phyloP scores from a whole-genome alignment of 2,113 vertebrate species.

The Malurus alboscapulatus region DNA sequence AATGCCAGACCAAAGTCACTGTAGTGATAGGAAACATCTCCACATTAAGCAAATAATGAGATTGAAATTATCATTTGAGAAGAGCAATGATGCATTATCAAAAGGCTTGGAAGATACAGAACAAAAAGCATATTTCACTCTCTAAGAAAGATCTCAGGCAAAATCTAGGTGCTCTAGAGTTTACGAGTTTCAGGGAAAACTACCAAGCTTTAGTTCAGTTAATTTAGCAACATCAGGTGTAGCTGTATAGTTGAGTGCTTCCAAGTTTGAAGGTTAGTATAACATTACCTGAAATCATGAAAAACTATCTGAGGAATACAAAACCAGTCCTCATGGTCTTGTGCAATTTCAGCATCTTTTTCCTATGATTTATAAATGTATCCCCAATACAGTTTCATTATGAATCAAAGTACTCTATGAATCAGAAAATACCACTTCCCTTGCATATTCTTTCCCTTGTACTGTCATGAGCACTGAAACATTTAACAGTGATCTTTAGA shows the following conservation, averaged over 20 bases:
- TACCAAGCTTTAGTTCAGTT: background rate
- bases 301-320: background rate
- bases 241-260: background rate
- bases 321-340: background rate
- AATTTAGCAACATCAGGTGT: background rate
- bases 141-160: background rate
- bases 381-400: background rate
- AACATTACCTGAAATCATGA: background rate
- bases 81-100: background rate
- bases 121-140: background rate
- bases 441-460: background rate
- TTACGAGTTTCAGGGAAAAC: background rate
- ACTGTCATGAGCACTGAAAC: background rate
- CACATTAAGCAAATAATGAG: background rate
- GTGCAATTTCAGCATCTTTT: background rate
- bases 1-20: background rate
- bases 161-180: background rate
- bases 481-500: background rate
- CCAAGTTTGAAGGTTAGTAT: background rate
- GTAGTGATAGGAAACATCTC: background rate
- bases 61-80: background rate
- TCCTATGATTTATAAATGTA: background rate
- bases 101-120: background rate
- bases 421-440: background rate
- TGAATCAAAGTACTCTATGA: background rate